phyloP scores from a whole-genome alignment of 2,888 invertebrate species.

The Diarsia mendica region DNA sequence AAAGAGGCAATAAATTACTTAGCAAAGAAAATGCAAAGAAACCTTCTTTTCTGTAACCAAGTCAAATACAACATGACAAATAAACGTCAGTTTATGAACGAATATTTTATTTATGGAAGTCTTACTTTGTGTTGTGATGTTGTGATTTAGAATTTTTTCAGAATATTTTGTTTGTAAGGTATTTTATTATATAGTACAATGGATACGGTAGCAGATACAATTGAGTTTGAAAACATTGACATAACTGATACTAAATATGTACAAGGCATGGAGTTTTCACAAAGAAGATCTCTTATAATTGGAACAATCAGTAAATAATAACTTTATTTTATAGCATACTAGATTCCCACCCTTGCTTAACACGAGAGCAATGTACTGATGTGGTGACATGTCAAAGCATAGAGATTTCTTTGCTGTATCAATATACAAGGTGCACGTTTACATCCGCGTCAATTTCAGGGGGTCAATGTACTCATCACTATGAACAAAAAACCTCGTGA shows the following conservation, averaged over 20 bases:
- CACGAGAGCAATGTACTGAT: not conserved
- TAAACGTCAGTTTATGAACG: slow-evolving; percentile 17
- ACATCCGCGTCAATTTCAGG: too few species aligned
- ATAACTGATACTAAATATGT: slow-evolving; percentile 66
- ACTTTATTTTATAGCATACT: not conserved
- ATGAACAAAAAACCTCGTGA: not conserved
- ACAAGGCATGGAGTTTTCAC: slow-evolving; percentile 43
- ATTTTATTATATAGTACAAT: slow-evolving; percentile 23
- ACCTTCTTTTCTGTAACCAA: slow-evolving; percentile 17
- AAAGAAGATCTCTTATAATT: slow-evolving; percentile 73
- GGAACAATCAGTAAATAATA: slow-evolving; percentile 73
- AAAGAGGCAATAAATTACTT: not conserved
- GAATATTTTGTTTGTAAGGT: slow-evolving; percentile 6
- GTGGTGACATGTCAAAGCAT: not conserved
- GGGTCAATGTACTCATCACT: too few species aligned
- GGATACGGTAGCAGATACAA: slow-evolving; percentile 34
- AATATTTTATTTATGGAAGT: slow-evolving; percentile 4
- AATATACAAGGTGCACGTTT: not conserved
- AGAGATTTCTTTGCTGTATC: not conserved
- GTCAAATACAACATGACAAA: slow-evolving; percentile 18
- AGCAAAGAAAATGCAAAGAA: slow-evolving; percentile 11
- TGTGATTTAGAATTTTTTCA: slow-evolving; percentile 6
- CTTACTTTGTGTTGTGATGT: slow-evolving; percentile 16
- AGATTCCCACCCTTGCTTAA: not conserved
- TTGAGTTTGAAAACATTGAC: slow-evolving; percentile 67